These are phyloP conservation scores for Morus bassanus DNA, from an alignment of 2,797 vertebrate species.

Conservation along the genomic window DNA sequence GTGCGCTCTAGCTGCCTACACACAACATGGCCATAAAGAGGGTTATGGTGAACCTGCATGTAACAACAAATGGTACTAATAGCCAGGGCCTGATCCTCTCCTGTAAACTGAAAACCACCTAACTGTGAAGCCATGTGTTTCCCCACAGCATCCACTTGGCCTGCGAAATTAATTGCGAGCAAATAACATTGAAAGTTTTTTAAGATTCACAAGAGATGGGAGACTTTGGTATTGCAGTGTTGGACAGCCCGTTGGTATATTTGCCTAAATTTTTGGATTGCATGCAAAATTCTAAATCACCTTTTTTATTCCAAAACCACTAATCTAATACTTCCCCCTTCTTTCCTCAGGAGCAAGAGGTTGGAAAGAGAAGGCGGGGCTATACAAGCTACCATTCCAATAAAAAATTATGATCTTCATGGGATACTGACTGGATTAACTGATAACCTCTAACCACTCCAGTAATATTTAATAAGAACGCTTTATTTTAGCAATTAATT, in stretches of 20 bases:
- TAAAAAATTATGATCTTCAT: background rate
- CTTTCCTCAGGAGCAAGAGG: background rate
- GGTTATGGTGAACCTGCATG: accelerated
- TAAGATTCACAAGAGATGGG: background rate
- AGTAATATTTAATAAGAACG: background rate
- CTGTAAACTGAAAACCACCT: background rate
- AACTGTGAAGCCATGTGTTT: background rate
- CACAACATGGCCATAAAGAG: background rate
- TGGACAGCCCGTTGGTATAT: accelerated
- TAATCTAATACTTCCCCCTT: background rate
- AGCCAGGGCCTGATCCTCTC: background rate
- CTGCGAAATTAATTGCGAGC: background rate
- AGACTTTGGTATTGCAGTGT: background rate
- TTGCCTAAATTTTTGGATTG: background rate
- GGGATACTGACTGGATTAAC: background rate
- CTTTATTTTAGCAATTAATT: background rate
- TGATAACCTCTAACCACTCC: background rate
- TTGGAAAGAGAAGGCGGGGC: background rate
- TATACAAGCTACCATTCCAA: background rate
- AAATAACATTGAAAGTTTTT: background rate
- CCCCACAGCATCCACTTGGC: background rate
- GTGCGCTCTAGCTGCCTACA: background rate
- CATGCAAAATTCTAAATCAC: background rate
- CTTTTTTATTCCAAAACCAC: background rate
- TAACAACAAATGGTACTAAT: background rate